Evolutionary conservation across 2,797 vertebrate genomes (phyloP), one percentile per base, ranked within the genome.

Genomic region (Aldrovandia affinis): DNA sequence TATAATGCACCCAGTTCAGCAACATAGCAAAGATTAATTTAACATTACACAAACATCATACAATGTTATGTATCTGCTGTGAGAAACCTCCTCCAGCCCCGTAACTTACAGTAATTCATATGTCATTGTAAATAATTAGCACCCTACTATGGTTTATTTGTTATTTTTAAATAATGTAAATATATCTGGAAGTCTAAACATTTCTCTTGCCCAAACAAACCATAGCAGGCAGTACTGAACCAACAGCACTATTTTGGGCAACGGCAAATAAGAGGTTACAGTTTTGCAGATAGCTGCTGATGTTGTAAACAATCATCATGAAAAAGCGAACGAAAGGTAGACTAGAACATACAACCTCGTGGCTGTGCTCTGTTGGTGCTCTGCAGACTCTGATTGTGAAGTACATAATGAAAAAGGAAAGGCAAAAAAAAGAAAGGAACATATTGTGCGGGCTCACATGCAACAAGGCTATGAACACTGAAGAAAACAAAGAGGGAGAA

Each of bases 401-500:
- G 68, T 42, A 77, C 18, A 6, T n/a, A 3, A 4, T n/a, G 42
- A 77, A 47, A 77, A 47, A 44, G 7, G 42, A 44, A 73, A 39
- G 1, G 3, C 4, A 73, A 36, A 73, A 15, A 73, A 77, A 77
- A 70, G 47, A 47, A 44, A 47, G 18, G 68, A 77, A 33, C 42
- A 77, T 77, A 47, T 77, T 77, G 39, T 47, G 73, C 3, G 22
- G 42, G 73, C 73, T 44, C 2, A n/a, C 10, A 42, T n/a, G 42
- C 25, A 47, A 77, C 22, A 47, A 25, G 73, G 25, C 73, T n/a
- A 3, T 20, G 47, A 47, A 47, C 42, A 47, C 42, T 44, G 73
- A 47, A 47, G 73, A 39, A 39, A 70, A 70, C 68, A 70, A 70
- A 70, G 68, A 39, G 65, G 36, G 65, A 39, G 33, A 33, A 70